Base-by-base conservation (phyloP, 2,797 vertebrate genomes). In the Thripadectes ignobilis region DNA sequence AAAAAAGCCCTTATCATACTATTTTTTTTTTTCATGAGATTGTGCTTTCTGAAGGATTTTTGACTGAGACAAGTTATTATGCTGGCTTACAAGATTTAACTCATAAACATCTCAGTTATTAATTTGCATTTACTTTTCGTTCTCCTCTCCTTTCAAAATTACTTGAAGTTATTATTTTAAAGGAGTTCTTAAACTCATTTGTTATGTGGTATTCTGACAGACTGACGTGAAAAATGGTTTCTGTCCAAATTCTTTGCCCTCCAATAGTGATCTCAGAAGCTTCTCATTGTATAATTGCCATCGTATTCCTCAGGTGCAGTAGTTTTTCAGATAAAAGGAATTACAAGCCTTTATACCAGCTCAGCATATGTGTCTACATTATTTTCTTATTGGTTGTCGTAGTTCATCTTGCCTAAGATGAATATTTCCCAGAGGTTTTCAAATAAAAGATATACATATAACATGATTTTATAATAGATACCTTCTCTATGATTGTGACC, bases 401-500 rank as follows among this genome's bases (percentile, higher is more conserved):
- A 92, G 74, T 67, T 96, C 59, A 76, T 93, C 86, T 92, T 95
- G 66, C 68, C 46, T 32, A n/a, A 93, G 39, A 23, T 96, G 77
- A 93, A 79, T 83, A 76, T 86, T 80, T 95, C 85, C 26, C 48
- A 88, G 84, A 92, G 81, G 48, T 93, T 95, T 95, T 89, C 20
- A 67, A 97, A 91, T 85, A 52, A 95, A 96, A 93, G 54, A 36
- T 79, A 82, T 49, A 73, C 8, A 10, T 81, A 68, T 66, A 95
- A 92, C 72, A 66, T 82, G 73, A 92, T 95, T 96, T 85, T 41
- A 93, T 96, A 96, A 76, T 92, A 87, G 92, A 93, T 58, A 54
- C 55, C 77, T 88, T 88, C 88, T 94, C 57, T 95, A 39, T 72
- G 73, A 90, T 77, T 92, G 73, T 0, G 3, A 89, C 96, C 89